Evolutionary conservation across 1,140 invertebrate genomes (phyloP), one percentile per base, ranked within the genome.

Genomic region (Amphibalanus amphitrite): DNA sequence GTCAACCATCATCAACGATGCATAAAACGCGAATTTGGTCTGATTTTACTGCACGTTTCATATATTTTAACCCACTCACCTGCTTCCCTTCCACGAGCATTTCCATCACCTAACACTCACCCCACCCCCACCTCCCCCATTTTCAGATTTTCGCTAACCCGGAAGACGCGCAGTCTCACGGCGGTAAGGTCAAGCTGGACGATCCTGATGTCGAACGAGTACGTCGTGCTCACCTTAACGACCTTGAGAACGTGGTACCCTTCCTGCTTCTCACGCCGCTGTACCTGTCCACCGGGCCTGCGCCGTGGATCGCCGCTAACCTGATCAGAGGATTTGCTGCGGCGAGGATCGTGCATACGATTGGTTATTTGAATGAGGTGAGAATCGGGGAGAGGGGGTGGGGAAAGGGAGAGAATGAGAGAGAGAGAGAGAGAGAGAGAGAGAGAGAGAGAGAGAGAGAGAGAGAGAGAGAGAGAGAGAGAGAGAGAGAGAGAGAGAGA

Each of bases 161-260:
- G 77, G 70, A 79, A 78, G 29, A 78, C 78, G 67, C 81, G 79
- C 17, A 78, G 78, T 72, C 78, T 82, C 1, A 80, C 79, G 38
- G 78, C 81, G 0, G 72, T 29, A 69, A 71, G 28, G 28, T 67
- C 13, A 74, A 70, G 28, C 29, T 71, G 3, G 70, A 70, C 47
- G 75, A 79, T 70, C 65, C 69, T 13, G 74, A 76, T 28, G 78
- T 79, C 23, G 79, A 79, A 71, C 73, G 79, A 47, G 75, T 77
- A 25, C 72, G 79, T 73, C 70, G 47, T 75, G 85, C 86, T 23
- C 88, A 89, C 76, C 78, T 83, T 70, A 89, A 89, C 75, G 88
- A 89, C 76, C 74, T 89, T 70, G 88, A 89, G 77, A 89, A 88
- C 74, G 82, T 89, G 71, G 76, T 86, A 17, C 81, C 85, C 3